Base-by-base conservation (phyloP, 2,888 invertebrate species). In the Ethmia dodecea region DNA sequence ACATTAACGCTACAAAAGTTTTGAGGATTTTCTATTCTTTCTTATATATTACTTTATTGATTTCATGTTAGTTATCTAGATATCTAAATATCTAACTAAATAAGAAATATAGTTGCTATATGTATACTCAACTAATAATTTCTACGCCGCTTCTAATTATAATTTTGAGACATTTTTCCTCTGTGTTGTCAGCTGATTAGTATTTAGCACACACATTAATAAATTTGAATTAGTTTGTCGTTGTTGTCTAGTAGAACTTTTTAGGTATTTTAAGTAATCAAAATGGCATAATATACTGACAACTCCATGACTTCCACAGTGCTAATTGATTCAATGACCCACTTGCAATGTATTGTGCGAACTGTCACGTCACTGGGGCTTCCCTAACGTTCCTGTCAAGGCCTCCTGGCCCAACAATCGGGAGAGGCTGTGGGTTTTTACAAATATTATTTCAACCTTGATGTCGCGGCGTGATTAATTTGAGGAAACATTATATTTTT, bases 361-460 rank as follows among this genome's bases (percentile, higher is more conserved):
- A 40, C 42, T 41, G 59, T 58, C 52, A 61, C 65, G 69, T 67
- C 68, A 65, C 49, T 46, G 52, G 83, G 83, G 73, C 75, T 84
- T 81, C 78, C 81, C 83, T 78, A 55, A 52, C 56, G 61, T 52
- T 72, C 67, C 55, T 47, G 48, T 46, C 79, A 79, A 81, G 83
- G 83, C 70, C 71, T 67, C 45, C 43, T 42, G 42, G 37, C 29
- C 39, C 37, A 46, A 36, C 29, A 42, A 38, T 41, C 52, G 37
- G 53, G 49, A 56, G 44, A 40, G 38, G 39, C 27, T 31, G 33
- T 43, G 61, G 67, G 61, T 56, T 64, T 69, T 60, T 45, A 55
- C 52, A n/a, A n/a, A n/a, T n/a, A n/a, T n/a, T n/a, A n/a, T n/a
- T n/a, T n/a, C n/a, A n/a, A n/a, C n/a, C n/a, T n/a, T n/a, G n/a